Evolutionary conservation across 2,888 invertebrate genomes (phyloP), one percentile per base, ranked within the genome.

Genomic region (Ormyrus thymus): DNA sequence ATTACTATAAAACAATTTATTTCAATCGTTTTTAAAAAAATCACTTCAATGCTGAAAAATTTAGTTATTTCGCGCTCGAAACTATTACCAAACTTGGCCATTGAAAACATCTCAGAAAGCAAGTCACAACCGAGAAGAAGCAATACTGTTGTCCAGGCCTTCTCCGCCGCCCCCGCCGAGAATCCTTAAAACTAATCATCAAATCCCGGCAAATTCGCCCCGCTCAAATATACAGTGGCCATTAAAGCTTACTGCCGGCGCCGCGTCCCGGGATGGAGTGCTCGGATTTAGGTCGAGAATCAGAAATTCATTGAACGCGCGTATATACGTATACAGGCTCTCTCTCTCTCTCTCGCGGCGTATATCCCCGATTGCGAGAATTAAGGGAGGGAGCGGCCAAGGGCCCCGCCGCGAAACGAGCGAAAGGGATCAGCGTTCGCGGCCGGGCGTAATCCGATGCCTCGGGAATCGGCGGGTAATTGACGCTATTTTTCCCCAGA

Each of bases 381-480:
- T 74, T 78, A 78, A 72, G 68, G 69, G 6, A 15, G 15, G 53
- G 13, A 13, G 48, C 9, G n/a, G 45, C 13, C 13, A 29, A 46
- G 69, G 55, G 58, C 58, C 62, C 45, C 82, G 83, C 84, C 83
- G 85, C 85, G 86, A 86, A 87, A 87, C 88, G 87, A 87, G 85
- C 84, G 84, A 81, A 84, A 86, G 85, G 85, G 86, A 88, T 89
- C 87, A 87, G 85, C 84, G 83, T 85, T 87, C 85, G 87, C 82
- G 87, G 88, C 84, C 84, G 83, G 84, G 77, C 83, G 84, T 89
- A 89, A 89, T 87, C 88, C 87, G 13, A n/a, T 7, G 78, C 51
- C 15, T 46, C 48, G 80, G 86, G 87, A 89, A 89, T 89, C 89
- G 87, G 86, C 86, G 87, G 87, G 86, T 89, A 89, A 89, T 90